Percentiles rank a stretch among this genome's conserved stretches.
phyloP scores from a whole-genome alignment of 1,140 invertebrate genomes.

The Philaenus spumarius region DNA sequence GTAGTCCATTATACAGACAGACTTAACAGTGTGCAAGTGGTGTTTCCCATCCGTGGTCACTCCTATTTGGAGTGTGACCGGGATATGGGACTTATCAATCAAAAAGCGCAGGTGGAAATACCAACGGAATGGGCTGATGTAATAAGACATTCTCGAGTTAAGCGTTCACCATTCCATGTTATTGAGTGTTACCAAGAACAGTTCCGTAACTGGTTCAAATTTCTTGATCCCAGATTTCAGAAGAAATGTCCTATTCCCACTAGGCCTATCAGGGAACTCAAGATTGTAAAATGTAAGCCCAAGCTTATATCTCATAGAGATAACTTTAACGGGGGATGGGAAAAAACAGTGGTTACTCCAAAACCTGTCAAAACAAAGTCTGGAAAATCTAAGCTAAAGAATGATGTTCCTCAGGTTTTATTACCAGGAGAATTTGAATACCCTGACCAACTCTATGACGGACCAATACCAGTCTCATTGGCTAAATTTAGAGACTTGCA shows the following conservation, averaged over 20 bases:
- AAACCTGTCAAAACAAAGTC: slow-evolving; percentile 4
- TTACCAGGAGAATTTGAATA: no score
- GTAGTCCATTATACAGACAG: neutral
- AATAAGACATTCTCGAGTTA: neutral
- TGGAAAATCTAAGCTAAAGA: no score
- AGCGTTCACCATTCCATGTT: slow-evolving; percentile 6
- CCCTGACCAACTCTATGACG: no score
- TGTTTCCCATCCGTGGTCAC: slow-evolving; percentile 5
- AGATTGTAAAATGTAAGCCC: no score
- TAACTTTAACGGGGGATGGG: no score
- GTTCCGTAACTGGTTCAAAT: slow-evolving; percentile 13
- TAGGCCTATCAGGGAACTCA: slow-evolving; percentile 14
- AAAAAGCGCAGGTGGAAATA: slow-evolving; percentile 2
- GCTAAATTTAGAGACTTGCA: no score
- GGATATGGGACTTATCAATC: neutral
- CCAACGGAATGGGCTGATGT: neutral
- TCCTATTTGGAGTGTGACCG: slow-evolving; percentile 11
- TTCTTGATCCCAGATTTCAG: slow-evolving; percentile 3
- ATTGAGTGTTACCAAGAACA: slow-evolving; percentile 7
- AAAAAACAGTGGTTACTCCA: no score
- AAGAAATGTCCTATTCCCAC: slow-evolving; percentile 15
- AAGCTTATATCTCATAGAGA: no score
- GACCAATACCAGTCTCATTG: no score
- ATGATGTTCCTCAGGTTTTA: no score
- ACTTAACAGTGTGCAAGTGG: slow-evolving; percentile 3